Base-by-base conservation (phyloP, 2,797 vertebrate genomes). In the Sparidentex hasta region DNA sequence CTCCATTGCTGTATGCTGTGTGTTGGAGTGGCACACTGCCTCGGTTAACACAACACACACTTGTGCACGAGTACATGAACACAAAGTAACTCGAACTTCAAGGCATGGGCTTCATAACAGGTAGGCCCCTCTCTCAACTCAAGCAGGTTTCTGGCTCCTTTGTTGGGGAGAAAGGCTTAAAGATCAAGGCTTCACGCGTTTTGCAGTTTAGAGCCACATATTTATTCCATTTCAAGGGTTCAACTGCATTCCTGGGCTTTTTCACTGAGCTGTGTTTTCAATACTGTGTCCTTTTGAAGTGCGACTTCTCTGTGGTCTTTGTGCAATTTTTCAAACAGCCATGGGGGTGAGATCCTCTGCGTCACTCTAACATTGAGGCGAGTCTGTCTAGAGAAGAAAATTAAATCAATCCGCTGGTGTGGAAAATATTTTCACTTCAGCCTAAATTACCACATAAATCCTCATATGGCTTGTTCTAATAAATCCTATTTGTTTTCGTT, bases 141-240 rank as follows among this genome's bases (percentile, higher is more conserved):
- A 27, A 73, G 74, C 73, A 46, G 71, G 65, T 82, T 87, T 72
- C n/a, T 52, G 75, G 57, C 75, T 76, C 44, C 78, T 90, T 86
- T 89, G 83, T 87, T 80, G 80, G 70, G 43, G 43, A 52, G 54
- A 80, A 78, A 76, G 72, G 86, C 83, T 89, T 77, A 81, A 72
- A 89, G 86, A 89, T 93, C 74, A 92, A 92, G 84, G 86, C 79
- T 74, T 62, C 1, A 20, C 54, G 80, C 20, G 11, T 81, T 84
- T 67, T 78, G 74, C 78, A 70, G 70, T 74, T 87, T 57, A 48
- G 76, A 84, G 72, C 59, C 80, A 81, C 87, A 85, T 74, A 90
- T 90, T 92, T 87, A 83, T 88, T 89, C 63, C 27, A 88, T 90
- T 91, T 89, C 72, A 69, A 73, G 80, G 78, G 71, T 92, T 85